Evolutionary conservation across 2,797 vertebrate genomes (phyloP).

Genomic region (Sebastes oblongus): DNA sequence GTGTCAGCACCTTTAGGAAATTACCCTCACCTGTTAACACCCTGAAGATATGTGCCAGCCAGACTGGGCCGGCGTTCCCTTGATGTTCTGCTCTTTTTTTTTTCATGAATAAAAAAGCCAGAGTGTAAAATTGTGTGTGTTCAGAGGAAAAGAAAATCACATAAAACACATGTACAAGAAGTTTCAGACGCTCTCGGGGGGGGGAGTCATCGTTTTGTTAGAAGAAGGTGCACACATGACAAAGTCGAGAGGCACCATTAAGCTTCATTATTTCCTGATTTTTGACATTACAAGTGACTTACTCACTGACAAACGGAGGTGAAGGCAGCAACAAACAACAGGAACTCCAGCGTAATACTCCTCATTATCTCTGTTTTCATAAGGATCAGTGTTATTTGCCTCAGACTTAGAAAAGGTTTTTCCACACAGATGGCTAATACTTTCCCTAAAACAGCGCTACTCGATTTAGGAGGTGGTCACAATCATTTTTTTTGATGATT

Average conservation of each 20-base stretch:
- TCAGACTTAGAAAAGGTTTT: constrained; percentile 53
- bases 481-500: neutral
- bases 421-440: constrained; percentile 64
- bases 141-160: constrained; percentile 4
- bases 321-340: constrained; percentile 47
- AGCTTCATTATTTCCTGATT: constrained; percentile 30
- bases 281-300: constrained; percentile 28
- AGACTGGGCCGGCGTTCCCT: constrained; percentile 36
- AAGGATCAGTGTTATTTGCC: constrained; percentile 63
- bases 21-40: constrained; percentile 56
- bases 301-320: constrained; percentile 50
- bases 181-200: neutral
- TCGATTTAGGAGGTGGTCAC: constrained; percentile 5
- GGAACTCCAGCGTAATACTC: constrained; percentile 47
- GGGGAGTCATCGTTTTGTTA: neutral
- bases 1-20: constrained; percentile 53
- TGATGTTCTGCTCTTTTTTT: constrained; percentile 55
- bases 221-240: neutral
- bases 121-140: constrained; percentile 53
- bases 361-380: constrained; percentile 62
- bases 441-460: constrained; percentile 19
- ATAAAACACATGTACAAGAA: neutral
- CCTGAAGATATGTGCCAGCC: constrained; percentile 42
- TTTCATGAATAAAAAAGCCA: constrained; percentile 65
- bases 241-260: constrained; percentile 5